A percentile compares a stretch with the other conserved stretches of the same genome.
Evolutionary conservation across 2,797 vertebrate species (phyloP).

Genomic region (Taenioides sp.): DNA sequence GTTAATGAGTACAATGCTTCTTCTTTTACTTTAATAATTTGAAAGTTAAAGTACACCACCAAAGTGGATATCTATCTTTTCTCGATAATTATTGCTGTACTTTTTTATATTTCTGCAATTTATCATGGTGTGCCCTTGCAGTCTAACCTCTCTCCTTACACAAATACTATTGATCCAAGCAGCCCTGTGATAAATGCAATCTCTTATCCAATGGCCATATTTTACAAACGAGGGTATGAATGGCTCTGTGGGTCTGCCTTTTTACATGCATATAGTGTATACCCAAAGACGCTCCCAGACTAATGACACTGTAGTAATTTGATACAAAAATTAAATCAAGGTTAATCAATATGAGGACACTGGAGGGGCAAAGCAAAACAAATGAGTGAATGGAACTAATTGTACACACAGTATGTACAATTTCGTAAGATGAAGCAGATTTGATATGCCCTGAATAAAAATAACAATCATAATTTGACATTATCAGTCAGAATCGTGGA

Average conservation of each 20-base stretch:
- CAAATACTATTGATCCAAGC: conserved; percentile 61
- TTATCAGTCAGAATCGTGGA: background rate
- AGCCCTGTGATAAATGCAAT: conserved; percentile 55
- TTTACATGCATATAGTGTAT: conserved; percentile 14
- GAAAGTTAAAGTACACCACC: conserved; percentile 39
- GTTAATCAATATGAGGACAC: conserved; percentile 10
- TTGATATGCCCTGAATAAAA: background rate
- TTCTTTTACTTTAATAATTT: conserved; percentile 30
- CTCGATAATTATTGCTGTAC: conserved; percentile 46
- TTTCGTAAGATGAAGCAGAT: background rate
- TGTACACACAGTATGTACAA: background rate
- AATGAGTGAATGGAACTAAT: conserved; percentile 5
- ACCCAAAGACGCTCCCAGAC: conserved; percentile 1
- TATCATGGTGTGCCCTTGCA: conserved; percentile 51
- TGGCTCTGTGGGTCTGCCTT: conserved; percentile 21
- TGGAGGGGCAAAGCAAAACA: background rate
- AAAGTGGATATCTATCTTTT: conserved; percentile 43
- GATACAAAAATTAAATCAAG: conserved; percentile 15
- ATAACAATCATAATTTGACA: background rate
- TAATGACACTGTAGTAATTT: conserved; percentile 1
- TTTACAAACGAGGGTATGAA: conserved; percentile 54
- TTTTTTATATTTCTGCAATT: conserved; percentile 63
- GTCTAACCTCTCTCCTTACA: conserved; percentile 41
- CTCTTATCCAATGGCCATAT: conserved; percentile 49
- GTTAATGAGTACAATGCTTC: conserved; percentile 11